phyloP scores from a whole-genome alignment of 2,797 vertebrate genomes.

The Apodemus agrarius region DNA sequence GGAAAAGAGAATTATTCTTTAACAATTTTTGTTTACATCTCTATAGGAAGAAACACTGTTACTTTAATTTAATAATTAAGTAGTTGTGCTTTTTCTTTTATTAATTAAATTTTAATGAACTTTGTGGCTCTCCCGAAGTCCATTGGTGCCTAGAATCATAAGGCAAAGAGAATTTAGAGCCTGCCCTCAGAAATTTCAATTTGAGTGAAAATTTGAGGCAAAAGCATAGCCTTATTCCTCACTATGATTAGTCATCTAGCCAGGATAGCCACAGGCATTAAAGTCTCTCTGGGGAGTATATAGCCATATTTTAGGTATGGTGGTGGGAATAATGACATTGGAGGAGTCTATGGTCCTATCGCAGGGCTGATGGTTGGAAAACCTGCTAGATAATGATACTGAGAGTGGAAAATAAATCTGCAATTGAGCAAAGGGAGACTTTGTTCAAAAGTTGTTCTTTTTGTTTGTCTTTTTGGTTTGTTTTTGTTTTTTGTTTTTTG shows the following conservation, averaged over 20 bases:
- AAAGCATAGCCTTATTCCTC: background rate
- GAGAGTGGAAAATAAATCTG: background rate
- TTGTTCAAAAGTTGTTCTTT: background rate
- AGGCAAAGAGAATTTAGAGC: background rate
- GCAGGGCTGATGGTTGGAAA: background rate
- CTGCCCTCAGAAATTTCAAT: background rate
- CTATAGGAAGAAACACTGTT: background rate
- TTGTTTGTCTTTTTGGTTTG: background rate
- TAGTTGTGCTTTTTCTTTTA: background rate
- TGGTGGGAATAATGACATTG: background rate
- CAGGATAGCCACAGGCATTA: background rate
- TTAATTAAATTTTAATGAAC: background rate
- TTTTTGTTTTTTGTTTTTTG: background rate
- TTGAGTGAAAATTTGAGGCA: constrained; percentile 9
- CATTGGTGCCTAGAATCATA: background rate
- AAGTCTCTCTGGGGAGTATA: background rate
- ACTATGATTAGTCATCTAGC: background rate
- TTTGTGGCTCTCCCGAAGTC: background rate
- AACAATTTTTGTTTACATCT: background rate
- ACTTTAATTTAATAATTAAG: constrained; percentile 23
- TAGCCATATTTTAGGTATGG: background rate
- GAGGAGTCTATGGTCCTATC: background rate
- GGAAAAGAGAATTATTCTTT: background rate
- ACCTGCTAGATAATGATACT: background rate
- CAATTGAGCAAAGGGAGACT: background rate